These are phyloP conservation scores for Fratercula arctica DNA, from an alignment of 2,797 vertebrate genomes.

Conservation along the genomic window DNA sequence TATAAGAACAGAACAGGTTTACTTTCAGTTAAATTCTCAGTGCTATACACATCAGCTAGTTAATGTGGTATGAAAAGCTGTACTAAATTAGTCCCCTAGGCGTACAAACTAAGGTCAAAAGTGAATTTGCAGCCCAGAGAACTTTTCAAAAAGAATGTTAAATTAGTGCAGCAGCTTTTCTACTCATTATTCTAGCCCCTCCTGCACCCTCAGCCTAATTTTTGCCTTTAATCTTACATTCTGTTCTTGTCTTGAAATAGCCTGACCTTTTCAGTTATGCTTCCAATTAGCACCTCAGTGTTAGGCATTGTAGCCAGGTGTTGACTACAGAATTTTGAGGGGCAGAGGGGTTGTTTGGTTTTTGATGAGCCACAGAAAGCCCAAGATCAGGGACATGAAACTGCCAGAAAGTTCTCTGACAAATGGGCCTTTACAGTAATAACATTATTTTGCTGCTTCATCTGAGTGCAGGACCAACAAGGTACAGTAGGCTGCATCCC, in stretches of 20 bases:
- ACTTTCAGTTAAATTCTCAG: constrained; percentile 2
- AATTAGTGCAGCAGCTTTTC: constrained; percentile 11
- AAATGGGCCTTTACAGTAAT: not conserved
- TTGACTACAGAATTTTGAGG: not conserved
- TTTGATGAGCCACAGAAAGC: not conserved
- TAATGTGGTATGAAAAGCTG: not conserved
- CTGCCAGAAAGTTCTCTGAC: not conserved
- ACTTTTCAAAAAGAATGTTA: not conserved
- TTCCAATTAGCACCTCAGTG: constrained; percentile 19
- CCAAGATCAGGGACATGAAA: not conserved
- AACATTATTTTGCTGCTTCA: not conserved
- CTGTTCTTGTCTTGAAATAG: constrained; percentile 6
- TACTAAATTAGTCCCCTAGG: constrained; percentile 55
- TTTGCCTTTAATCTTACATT: constrained; percentile 2
- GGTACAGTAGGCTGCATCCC: not conserved
- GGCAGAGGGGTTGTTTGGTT: not conserved
- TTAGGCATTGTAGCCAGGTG: not conserved
- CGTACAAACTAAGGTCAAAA: constrained; percentile 32
- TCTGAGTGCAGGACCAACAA: not conserved
- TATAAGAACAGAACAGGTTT: not conserved
- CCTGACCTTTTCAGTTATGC: constrained; percentile 19
- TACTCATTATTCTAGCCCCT: not conserved
- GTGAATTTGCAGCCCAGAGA: not conserved
- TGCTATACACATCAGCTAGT: not conserved
- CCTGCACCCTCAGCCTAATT: not conserved